Base-by-base conservation (phyloP, 2,888 invertebrate genomes). In the Acrocyrtus sp. region DNA sequence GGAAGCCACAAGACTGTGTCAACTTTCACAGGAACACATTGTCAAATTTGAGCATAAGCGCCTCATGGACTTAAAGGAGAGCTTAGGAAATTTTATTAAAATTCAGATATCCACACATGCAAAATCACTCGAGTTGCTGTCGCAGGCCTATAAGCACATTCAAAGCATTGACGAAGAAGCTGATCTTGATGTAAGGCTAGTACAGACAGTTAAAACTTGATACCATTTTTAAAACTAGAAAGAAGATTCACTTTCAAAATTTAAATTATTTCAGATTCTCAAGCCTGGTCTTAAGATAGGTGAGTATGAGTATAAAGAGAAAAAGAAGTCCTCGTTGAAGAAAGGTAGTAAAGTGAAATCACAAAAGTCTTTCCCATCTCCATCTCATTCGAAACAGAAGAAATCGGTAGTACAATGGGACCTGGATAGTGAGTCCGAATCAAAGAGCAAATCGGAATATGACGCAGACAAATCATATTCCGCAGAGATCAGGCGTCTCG, bases 21-120 rank as follows among this genome's bases (percentile, higher is more conserved):
- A 50, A 4, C 47, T 74, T 5, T 62, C 56, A 2, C 53, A 74
- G 51, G 74, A 74, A 12, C 70, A 74, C 60, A 51, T 76, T 4
- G 34, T 70, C 17, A 70, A 76, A 39, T 76, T 76, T 58, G 76
- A 76, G 47, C 66, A 74, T 12, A 74, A 74, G 48, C 62, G 67
- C 26, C 51, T 69, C 0, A 73, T 62, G 39, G 77, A 77, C 43
- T 41, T 77, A 24, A 77, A 75, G 58, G 63, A 75, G 27, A 75
- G 53, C 53, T 48, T 77, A 29, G 60, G 66, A 17, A 34, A n/a
- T 5, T 77, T 75, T 41, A 26, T 78, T 19, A 68, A 65, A 24
- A 66, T 68, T 39, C 75, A 78, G 26, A 75, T 78, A 19, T 56
- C 75, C 6, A 54, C 57, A 1, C 57, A 56, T 50, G 72, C 74